Percentiles rank a stretch among this genome's conserved stretches.
phyloP scores from a whole-genome alignment of 2,888 invertebrate genomes.

The Drosophila macrospina region DNA sequence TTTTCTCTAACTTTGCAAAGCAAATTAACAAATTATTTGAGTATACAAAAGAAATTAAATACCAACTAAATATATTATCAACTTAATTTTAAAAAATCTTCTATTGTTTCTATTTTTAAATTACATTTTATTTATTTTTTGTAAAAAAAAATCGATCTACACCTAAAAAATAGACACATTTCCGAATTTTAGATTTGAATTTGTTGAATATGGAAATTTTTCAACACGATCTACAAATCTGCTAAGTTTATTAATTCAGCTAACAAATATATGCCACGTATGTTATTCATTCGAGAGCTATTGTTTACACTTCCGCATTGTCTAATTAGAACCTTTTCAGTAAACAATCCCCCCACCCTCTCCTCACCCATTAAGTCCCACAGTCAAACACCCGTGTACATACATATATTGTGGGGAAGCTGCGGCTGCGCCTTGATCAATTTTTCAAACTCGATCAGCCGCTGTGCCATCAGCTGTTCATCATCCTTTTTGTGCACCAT shows the following conservation, averaged over 20 bases:
- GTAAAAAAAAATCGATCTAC: too few relatives aligned
- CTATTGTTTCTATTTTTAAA: too few relatives aligned
- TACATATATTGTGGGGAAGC: slow-evolving; percentile 89
- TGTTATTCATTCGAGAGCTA: not conserved
- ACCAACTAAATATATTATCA: too few relatives aligned
- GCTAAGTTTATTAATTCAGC: slow-evolving; percentile 1
- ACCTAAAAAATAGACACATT: too few relatives aligned
- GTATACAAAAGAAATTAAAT: too few relatives aligned
- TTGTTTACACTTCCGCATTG: slow-evolving; percentile 1
- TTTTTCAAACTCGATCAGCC: slow-evolving; percentile 81
- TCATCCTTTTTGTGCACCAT: slow-evolving; percentile 66
- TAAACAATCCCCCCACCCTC: not conserved
- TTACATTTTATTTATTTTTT: too few relatives aligned
- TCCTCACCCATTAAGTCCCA: not conserved
- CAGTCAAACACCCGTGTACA: slow-evolving; percentile 74
- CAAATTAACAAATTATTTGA: too few relatives aligned
- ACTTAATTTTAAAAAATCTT: too few relatives aligned
- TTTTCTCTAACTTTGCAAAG: too few relatives aligned
- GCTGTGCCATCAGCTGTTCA: slow-evolving; percentile 64
- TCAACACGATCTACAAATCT: not conserved
- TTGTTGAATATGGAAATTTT: not conserved
- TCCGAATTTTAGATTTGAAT: too few relatives aligned
- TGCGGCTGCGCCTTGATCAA: slow-evolving; percentile 89
- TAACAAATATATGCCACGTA: not conserved
- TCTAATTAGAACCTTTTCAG: slow-evolving; percentile 13